phyloP scores from a whole-genome alignment of 1,140 invertebrate species.

The Drosophila rhopaloa region DNA sequence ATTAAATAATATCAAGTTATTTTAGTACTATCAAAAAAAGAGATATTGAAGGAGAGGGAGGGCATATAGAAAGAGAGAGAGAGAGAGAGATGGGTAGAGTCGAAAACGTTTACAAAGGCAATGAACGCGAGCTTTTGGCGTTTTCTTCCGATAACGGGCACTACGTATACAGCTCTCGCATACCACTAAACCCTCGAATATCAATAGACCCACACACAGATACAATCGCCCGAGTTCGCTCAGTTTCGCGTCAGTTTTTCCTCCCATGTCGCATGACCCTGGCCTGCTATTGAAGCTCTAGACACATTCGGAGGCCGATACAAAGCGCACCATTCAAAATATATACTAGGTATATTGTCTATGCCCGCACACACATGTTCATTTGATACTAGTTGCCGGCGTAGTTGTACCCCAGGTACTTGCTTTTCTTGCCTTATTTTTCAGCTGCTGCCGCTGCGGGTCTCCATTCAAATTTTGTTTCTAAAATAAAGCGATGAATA shows the following conservation, averaged over 20 bases:
- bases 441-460: conserved; percentile 7
- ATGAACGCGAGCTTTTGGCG: conserved; percentile 82
- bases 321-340: conserved; percentile 83
- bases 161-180: conserved; percentile 47
- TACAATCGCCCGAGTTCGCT: conserved; percentile 37
- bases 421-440: conserved; percentile 5
- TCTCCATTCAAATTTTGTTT: conserved; percentile 12
- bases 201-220: conserved; percentile 39
- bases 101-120: conserved; percentile 74
- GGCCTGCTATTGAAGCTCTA: conserved; percentile 84
- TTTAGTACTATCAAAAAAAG: conserved; percentile 25
- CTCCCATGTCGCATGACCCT: conserved; percentile 83
- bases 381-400: conserved; percentile 32
- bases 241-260: conserved; percentile 75
- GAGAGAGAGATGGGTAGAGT: conserved; percentile 21
- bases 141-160: conserved; percentile 84
- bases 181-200: conserved; percentile 12
- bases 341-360: conserved; percentile 63
- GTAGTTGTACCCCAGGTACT: conserved; percentile 16
- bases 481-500: conserved; percentile 17
- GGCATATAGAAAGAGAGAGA: background rate
- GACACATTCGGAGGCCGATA: conserved; percentile 80
- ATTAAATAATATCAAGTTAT: conserved; percentile 30
- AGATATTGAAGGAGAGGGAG: conserved; percentile 2
- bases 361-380: conserved; percentile 14